These are phyloP conservation scores for Probaryconus sp. DNA, from an alignment of 1,140 invertebrate species.

Conservation along the genomic window DNA sequence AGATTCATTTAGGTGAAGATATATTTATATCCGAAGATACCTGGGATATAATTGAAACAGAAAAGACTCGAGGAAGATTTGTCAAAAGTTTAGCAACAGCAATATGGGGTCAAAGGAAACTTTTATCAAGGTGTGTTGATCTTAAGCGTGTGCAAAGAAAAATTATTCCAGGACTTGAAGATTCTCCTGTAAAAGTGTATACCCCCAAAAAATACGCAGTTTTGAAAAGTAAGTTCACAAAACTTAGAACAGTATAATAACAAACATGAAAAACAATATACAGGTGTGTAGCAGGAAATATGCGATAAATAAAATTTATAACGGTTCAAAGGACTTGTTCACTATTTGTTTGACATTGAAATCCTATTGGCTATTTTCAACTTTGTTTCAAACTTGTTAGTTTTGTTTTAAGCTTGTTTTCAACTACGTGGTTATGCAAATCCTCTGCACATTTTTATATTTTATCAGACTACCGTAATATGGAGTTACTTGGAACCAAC, in stretches of 20 bases:
- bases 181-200: not conserved
- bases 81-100: not conserved
- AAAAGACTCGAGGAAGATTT: not conserved
- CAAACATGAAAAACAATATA: not conserved
- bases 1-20: slow-evolving; percentile 12
- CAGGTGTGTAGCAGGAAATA: not conserved
- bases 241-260: not conserved
- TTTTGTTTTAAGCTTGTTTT: no score
- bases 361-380: no score
- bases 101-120: slow-evolving; percentile 3
- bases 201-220: not conserved
- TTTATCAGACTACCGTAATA: no score
- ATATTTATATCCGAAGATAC: not conserved
- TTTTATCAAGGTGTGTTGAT: slow-evolving; percentile 14
- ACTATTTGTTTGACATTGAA: no score
- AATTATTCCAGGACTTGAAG: slow-evolving; percentile 8
- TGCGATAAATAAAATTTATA: not conserved
- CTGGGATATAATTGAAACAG: slow-evolving; percentile 13
- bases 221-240: not conserved
- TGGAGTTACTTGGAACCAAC: no score
- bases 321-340: no score
- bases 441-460: no score
- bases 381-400: no score
- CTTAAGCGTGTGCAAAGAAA: not conserved
- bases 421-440: no score